Base-by-base conservation (phyloP, 2,888 invertebrate genomes). In the Stenchaetothrips biformis region DNA sequence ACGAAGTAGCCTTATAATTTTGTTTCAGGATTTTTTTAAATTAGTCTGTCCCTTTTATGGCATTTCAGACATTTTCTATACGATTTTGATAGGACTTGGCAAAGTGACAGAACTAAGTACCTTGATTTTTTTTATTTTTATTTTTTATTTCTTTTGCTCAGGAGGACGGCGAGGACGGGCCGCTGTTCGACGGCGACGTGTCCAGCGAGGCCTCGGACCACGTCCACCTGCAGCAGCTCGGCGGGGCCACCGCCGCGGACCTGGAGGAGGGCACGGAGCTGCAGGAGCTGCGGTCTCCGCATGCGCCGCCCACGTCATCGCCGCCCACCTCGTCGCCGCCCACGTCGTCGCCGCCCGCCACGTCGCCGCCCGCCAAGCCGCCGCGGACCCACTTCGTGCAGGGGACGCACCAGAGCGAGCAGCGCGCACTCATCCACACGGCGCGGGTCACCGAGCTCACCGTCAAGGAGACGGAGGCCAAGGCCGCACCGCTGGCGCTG, bases 391-490 rank as follows among this genome's bases (percentile, higher is more conserved):
- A 59, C 59, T 59, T 59, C 59, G 59, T 59, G 13, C 59, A 59
- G 59, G 67, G 67, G 3, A 25, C 67, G 67, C 67, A 25, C 8
- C 67, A 25, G 25, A 25, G 25, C 21, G 67, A 21, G 25, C 67
- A 74, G 67, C 53, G 53, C 53, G 67, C 67, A 25, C 67, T 25
- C 21, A 74, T 74, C 67, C 67, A 74, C 67, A 74, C 67, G 67
- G 67, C 67, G 67, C 67, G 67, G 8, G 47, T 7, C 82, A 82
- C 48, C 80, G 80, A 81, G 82, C 82, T 81, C 78, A 80, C 81
- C 67, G 81, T 81, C 11, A 81, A 80, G 77, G 83, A 83, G 67
- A 8, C 67, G 4, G 67, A 74, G 21, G 67, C 67, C 67, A 21
- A 21, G 67, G 37, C 37, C 67, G 67, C 67, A 21, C 67, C 67